Evolutionary conservation across 2,113 vertebrate species (phyloP).

Genomic region (Catharus bicknelli): DNA sequence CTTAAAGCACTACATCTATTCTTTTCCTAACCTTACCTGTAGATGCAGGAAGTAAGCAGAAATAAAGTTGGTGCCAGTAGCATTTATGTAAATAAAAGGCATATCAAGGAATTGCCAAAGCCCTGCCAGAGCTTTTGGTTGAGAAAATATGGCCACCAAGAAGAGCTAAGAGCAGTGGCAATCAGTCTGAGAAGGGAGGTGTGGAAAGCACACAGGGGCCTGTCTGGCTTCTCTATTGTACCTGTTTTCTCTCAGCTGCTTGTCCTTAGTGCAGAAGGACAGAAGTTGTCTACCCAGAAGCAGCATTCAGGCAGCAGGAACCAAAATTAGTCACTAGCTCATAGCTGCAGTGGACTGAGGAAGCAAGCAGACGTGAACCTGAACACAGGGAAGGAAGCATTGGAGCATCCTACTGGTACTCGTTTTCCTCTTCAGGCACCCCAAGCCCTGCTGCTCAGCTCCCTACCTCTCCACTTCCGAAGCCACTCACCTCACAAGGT

Average conservation of each 20-base stretch:
- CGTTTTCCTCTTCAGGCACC: neutral
- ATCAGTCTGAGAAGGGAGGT: neutral
- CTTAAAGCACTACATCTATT: neutral
- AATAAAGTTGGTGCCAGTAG: neutral
- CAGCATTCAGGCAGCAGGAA: neutral
- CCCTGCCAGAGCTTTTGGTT: neutral
- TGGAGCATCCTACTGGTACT: neutral
- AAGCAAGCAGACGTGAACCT: neutral
- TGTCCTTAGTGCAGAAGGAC: neutral
- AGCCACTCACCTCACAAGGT: neutral
- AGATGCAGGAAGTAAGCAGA: neutral
- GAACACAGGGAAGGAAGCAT: neutral
- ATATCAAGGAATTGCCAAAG: neutral
- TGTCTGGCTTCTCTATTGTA: neutral
- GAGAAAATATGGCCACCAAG: neutral
- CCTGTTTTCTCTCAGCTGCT: rapidly evolving
- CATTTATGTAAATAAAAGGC: neutral
- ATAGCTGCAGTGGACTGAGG: rapidly evolving
- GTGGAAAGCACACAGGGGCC: neutral
- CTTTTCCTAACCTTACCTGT: neutral
- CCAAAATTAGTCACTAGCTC: neutral
- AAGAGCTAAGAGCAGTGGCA: neutral
- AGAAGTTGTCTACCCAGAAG: neutral
- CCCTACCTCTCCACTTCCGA: neutral
- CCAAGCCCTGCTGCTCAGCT: neutral